Conservation (phyloP, 35 echinoderm and acorn worm species). For the Diadema setosum region DNA sequence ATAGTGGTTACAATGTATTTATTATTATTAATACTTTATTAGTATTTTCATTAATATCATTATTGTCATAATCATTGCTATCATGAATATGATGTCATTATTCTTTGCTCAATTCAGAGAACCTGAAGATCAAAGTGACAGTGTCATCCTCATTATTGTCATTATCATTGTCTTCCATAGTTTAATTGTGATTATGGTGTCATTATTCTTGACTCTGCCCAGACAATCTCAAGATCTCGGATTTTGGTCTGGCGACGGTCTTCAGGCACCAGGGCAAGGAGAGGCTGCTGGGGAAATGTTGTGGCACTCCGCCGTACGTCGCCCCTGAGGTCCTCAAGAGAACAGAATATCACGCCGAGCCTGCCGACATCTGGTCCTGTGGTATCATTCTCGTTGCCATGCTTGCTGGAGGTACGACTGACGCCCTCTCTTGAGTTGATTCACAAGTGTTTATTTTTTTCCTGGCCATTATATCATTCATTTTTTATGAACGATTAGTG, state of each 20-base stretch:
- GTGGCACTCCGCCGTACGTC: conserved; percentile 92
- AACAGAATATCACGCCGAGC: conserved; percentile 82
- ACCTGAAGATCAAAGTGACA: neutral
- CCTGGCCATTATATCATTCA: too few relatives aligned
- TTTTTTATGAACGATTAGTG: too few relatives aligned
- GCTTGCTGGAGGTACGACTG: conserved; percentile 91
- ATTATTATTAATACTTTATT: too few relatives aligned
- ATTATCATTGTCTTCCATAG: too few relatives aligned
- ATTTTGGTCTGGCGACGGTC: conserved; percentile 94
- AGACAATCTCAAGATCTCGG: conserved; percentile 97
- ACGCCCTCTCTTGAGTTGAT: too few relatives aligned
- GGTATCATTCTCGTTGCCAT: conserved; percentile 96
- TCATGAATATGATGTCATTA: too few relatives aligned
- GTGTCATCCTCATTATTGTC: neutral
- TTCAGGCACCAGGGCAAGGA: conserved; percentile 95
- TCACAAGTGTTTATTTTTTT: too few relatives aligned
- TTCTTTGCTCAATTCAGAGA: too few relatives aligned
- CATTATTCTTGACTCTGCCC: neutral
- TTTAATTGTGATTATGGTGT: neutral
- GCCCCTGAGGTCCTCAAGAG: conserved; percentile 91
- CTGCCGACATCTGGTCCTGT: conserved; percentile 97
- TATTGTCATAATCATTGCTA: too few relatives aligned
- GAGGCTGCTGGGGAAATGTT: conserved; percentile 67
- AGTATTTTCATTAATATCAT: too few relatives aligned
- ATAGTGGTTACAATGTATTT: too few relatives aligned